Conservation (phyloP, 1,140 invertebrate genomes). For the Leptinotarsa defecta region DNA sequence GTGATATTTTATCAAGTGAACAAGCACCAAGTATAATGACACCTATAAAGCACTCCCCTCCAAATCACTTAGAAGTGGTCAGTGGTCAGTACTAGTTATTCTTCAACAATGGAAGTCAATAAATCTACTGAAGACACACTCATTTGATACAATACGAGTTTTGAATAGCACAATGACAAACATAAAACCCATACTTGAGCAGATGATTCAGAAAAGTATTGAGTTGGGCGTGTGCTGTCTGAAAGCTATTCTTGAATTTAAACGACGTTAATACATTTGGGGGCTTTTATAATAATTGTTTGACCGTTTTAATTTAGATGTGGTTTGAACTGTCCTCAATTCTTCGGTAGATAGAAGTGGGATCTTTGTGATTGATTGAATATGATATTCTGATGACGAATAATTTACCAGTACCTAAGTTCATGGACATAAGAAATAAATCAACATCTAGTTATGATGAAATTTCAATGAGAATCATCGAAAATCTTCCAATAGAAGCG, state of each 20-base stretch:
- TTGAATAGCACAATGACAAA: constrained; percentile 3
- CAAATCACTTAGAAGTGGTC: not conserved
- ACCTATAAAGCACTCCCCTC: not conserved
- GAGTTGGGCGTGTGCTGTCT: constrained; percentile 2
- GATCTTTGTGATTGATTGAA: no score
- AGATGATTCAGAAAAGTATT: not conserved
- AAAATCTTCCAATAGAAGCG: no score
- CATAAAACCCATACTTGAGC: not conserved
- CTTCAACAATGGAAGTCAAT: constrained; percentile 1
- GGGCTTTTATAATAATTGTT: not conserved
- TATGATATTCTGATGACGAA: no score
- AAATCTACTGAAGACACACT: not conserved
- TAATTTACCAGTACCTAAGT: no score
- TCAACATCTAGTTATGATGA: no score
- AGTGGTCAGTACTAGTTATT: constrained; percentile 6
- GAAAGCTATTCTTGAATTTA: not conserved
- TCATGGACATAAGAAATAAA: no score
- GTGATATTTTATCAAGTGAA: not conserved
- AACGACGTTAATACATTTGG: not conserved
- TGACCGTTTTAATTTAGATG: not conserved
- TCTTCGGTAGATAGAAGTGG: no score
- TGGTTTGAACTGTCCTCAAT: no score
- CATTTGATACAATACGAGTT: not conserved
- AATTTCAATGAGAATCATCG: no score
- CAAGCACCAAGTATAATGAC: not conserved